Evolutionary conservation across 2,113 vertebrate species (phyloP), one percentile per base, ranked within the genome.

Genomic region (Eidolon helvum): DNA sequence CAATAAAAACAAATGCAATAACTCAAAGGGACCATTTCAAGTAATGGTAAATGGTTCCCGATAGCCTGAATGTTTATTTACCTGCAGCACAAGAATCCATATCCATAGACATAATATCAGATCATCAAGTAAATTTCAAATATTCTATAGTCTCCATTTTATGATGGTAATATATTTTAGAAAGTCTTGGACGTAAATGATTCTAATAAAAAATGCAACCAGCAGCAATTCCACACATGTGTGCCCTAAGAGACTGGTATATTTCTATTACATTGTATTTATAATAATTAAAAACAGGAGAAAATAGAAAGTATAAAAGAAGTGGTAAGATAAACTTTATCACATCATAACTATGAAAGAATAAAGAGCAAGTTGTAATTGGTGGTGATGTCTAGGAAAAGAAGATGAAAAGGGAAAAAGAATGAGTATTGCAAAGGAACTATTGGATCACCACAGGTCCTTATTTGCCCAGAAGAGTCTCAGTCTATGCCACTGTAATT

Each of bases 61-160:
- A 85, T 40, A 45, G 7, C 30, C 33, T 75, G 40, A 50, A 30
- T 87, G 16, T 83, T 86, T 87, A 87, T 85, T 94, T 91, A 59
- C 22, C 72, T 16, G 2, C 28, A 79, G 40, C 53, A 5, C 43
- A 68, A 48, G 12, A 83, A 85, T 93, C 86, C 35, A 93, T 96
- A 90, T 45, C 10, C n/a, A 72, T 48, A 92, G 87, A 75, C 35
- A 71, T 48, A 38, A n/a, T 78, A 38, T 35, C 30, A 84, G 75
- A 57, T 87, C 35, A 72, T 66, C 66, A 77, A 94, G 26, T 68
- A 78, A 94, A 84, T 63, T 90, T 97, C 68, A 92, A 92, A 84
- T 87, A 77, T 66, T 68, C 50, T 66, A 50, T 50, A 88, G 80
- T 50, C 45, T 94, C 69, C 61, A 22, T 75, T 91, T 90, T 87